Conservation (phyloP, 2,797 vertebrate species). For the Adrianichthys oophorus region DNA sequence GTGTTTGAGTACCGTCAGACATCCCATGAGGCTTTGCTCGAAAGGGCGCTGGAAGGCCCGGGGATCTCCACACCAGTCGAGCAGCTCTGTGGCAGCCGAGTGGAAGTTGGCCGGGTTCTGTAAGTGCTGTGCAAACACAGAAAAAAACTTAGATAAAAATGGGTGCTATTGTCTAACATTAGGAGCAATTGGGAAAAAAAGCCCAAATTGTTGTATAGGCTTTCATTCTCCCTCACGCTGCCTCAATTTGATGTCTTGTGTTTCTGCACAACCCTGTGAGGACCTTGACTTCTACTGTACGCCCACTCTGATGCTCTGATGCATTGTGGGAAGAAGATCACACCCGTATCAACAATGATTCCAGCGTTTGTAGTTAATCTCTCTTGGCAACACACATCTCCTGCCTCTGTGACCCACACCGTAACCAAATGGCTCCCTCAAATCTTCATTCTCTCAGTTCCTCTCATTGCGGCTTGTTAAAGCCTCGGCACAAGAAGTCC, state of each 20-base stretch:
- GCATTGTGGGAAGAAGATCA: constrained; percentile 77
- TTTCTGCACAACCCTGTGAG: constrained; percentile 71
- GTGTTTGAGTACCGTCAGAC: constrained; percentile 90
- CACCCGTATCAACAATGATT: constrained; percentile 75
- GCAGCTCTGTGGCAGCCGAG: constrained; percentile 96
- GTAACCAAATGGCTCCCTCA: constrained; percentile 58
- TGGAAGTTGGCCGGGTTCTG: constrained; percentile 99
- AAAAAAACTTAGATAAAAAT: constrained; percentile 30
- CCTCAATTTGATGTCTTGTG: constrained; percentile 63
- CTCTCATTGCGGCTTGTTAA: constrained; percentile 48
- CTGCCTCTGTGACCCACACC: constrained; percentile 60
- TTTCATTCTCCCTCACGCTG: constrained; percentile 33
- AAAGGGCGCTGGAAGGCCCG: constrained; percentile 98
- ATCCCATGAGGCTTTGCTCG: constrained; percentile 99
- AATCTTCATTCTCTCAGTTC: constrained; percentile 46
- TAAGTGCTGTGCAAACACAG: constrained; percentile 89
- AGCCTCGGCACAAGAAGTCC: constrained; percentile 60
- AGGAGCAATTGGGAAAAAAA: constrained; percentile 62
- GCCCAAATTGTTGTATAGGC: constrained; percentile 51
- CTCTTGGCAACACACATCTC: constrained; percentile 66
- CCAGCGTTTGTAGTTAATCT: constrained; percentile 76
- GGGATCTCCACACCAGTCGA: constrained; percentile 99
- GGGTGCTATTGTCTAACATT: constrained; percentile 35
- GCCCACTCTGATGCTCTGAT: constrained; percentile 64
- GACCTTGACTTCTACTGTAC: constrained; percentile 69